Base-by-base conservation (phyloP, 2,797 vertebrate genomes). In the Dryobates pubescens region DNA sequence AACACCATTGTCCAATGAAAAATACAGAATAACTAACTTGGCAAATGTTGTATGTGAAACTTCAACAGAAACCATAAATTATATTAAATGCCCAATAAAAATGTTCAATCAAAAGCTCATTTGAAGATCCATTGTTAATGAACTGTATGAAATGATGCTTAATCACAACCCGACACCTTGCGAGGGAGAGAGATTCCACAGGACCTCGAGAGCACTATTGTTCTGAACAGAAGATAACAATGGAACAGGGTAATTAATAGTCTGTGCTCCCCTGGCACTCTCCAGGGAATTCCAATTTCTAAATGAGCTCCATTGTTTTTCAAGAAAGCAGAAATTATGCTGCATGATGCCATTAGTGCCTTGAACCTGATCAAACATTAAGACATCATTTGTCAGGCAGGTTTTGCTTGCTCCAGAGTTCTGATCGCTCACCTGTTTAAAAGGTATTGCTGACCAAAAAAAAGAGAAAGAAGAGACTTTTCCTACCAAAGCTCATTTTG, bases 111-210 rank as follows among this genome's bases (percentile, higher is more conserved):
- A 97, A 97, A 98, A 97, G 73, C 97, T 97, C 97, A 97, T 97
- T 98, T 98, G 94, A 97, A 97, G 94, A 97, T 97, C 94, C 96
- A 96, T 95, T 97, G 96, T 96, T 98, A 97, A 98, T 98, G 97
- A 98, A 97, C 97, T 97, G 95, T 95, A 96, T 92, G 93, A 95
- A 97, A 97, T 96, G 94, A 97, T 89, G 94, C 96, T 98, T 97
- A 98, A 97, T 98, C 97, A 98, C 98, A 98, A 94, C 75, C 45
- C 3, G 79, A 97, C 96, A 96, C 75, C 94, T 95, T 76, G 10
- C 92, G 94, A 78, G 83, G 93, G 91, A 96, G 88, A 94, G 76
- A 96, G 93, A 93, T 97, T 97, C 91, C 95, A 49, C 41, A 78
- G 94, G 96, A 97, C 97, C 96, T 95, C 82, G 64, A 88, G 56